A percentile compares a stretch with the other conserved stretches of the same genome.
Evolutionary conservation across 2,113 vertebrate species (phyloP).

Genomic region (Pitta sordida): DNA sequence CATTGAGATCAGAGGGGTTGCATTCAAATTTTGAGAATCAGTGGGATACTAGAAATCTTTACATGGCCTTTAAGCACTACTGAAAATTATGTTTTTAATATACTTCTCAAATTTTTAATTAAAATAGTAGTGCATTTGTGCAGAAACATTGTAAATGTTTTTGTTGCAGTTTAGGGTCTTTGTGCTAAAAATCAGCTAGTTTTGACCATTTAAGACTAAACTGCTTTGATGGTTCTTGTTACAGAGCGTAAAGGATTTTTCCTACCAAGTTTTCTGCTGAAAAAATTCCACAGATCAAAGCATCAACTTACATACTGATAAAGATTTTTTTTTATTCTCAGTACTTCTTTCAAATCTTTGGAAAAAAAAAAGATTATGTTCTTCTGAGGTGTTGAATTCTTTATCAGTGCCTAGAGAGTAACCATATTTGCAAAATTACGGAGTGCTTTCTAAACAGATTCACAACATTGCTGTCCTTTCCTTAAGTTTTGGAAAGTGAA

Average conservation of each 20-base stretch:
- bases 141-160: background rate
- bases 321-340: background rate
- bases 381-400: constrained; percentile 1
- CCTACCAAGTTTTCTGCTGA: background rate
- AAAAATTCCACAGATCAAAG: background rate
- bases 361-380: background rate
- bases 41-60: background rate
- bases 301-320: background rate
- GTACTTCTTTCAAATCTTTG: background rate
- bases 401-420: background rate
- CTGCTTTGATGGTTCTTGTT: background rate
- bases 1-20: background rate
- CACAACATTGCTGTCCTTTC: background rate
- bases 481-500: background rate
- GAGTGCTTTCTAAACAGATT: background rate
- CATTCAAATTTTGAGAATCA: background rate
- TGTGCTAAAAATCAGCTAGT: background rate
- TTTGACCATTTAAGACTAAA: background rate
- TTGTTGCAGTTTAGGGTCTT: background rate
- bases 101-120: background rate
- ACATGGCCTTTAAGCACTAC: background rate
- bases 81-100: background rate
- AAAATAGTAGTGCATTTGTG: background rate
- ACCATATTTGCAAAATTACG: background rate
- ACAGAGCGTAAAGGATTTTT: background rate